Evolutionary conservation across 1,140 invertebrate species (phyloP).

Genomic region (Rhyacophila brunnea): DNA sequence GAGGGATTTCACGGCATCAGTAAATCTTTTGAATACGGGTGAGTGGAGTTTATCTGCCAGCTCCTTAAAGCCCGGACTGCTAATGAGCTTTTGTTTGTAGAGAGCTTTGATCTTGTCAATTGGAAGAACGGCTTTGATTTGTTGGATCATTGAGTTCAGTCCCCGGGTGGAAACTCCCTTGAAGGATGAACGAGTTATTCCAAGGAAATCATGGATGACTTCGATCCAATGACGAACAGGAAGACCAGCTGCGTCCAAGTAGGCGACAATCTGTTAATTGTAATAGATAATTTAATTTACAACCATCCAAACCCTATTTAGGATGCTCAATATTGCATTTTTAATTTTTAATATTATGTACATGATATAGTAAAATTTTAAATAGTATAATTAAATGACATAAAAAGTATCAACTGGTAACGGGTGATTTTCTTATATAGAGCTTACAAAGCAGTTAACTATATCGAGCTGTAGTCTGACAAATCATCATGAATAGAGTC

Average conservation of each 20-base stretch:
- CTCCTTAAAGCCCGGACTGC: slow-evolving; percentile 10
- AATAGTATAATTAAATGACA: no score
- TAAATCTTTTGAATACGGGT: slow-evolving; percentile 4
- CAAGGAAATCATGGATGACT: neutral
- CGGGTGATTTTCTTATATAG: no score
- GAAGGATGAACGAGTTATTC: neutral
- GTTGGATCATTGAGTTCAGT: slow-evolving; percentile 3
- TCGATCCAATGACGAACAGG: neutral
- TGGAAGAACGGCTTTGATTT: slow-evolving; percentile 7
- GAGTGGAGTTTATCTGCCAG: slow-evolving; percentile 5
- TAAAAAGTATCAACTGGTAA: no score
- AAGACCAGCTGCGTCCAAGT: neutral
- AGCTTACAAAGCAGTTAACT: no score
- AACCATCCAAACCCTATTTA: no score
- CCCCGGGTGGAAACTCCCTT: neutral
- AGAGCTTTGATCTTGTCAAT: slow-evolving; percentile 5
- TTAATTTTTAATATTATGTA: no score
- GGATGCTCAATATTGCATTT: no score
- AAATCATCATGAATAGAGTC: no score
- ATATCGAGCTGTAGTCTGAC: no score
- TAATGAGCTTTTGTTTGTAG: neutral
- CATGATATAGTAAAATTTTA: no score
- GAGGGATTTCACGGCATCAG: neutral
- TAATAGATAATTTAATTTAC: no score
- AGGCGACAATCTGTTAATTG: neutral